Evolutionary conservation across 1,140 invertebrate species (phyloP), one percentile per base, ranked within the genome.

Genomic region (Penaeus japonicus): DNA sequence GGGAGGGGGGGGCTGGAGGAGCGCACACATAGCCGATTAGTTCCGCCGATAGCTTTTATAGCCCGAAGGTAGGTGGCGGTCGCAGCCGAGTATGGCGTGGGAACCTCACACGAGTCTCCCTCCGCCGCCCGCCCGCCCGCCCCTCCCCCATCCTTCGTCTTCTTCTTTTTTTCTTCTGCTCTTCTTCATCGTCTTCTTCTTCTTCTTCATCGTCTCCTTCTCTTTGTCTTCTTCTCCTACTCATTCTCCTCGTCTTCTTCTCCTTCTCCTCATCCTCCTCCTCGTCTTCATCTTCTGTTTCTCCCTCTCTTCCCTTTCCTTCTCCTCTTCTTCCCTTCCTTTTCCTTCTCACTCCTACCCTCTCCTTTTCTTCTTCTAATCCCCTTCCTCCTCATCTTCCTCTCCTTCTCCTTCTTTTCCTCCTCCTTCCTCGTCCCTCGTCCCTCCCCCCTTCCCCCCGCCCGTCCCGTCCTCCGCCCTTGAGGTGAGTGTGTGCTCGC

Each of bases 21-120:
- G 17, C 30, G 62, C 85, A 57, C 59, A 82, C 85, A 81, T 87
- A 81, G 57, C 85, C 54, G 85, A 87, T 87, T 87, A 82, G 85
- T 87, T 87, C 85, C 85, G 85, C 78, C 70, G 85, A 87, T 87
- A 81, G 75, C 70, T 70, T 57, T 65, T 79, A 62, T 35, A 20
- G 22, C 57, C 79, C 79, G 32, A 57, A 57, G 30, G 85, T 57
- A 80, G 85, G 85, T 62, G 84, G 84, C 62, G 78, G 84, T 77
- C 27, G n/a, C 27, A 5, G 75, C 4, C 54, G 24, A n/a, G 65
- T 17, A 17, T 80, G 65, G 59, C 86, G 78, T 87, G 86, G 86
- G 86, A 81, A 87, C 86, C 39, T 30, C 70, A 35, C n/a, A 32
- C 78, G 86, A 81, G 82, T 80, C 39, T 18, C 70, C 59, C n/a